A percentile compares a stretch with the other conserved stretches of the same genome.
phyloP scores from a whole-genome alignment of 2,113 vertebrate genomes.

The Eptesicus fuscus region DNA sequence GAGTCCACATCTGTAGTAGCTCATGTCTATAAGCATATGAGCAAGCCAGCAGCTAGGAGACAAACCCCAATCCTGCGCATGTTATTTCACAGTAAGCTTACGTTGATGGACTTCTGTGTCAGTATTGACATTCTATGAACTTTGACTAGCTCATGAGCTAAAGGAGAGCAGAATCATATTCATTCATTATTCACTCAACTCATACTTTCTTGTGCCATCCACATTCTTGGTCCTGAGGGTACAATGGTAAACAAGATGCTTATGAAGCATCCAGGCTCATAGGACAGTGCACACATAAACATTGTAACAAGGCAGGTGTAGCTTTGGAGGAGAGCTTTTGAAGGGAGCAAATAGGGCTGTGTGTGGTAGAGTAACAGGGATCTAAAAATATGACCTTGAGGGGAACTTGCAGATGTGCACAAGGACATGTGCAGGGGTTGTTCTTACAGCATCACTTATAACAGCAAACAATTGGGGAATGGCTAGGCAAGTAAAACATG shows the following conservation, averaged over 20 bases:
- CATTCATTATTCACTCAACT: not conserved
- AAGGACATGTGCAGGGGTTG: not conserved
- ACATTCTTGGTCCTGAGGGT: not conserved
- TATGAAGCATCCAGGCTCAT: not conserved
- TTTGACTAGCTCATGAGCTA: not conserved
- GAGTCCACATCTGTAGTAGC: not conserved
- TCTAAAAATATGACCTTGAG: not conserved
- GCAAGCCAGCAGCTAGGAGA: not conserved
- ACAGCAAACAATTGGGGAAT: not conserved
- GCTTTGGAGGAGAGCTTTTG: not conserved
- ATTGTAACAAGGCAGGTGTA: not conserved
- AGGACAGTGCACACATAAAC: not conserved
- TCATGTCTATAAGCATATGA: not conserved
- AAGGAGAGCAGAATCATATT: not conserved
- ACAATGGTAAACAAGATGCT: not conserved
- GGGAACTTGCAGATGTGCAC: not conserved
- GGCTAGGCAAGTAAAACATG: not conserved
- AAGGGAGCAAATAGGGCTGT: not conserved
- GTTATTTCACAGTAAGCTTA: not conserved
- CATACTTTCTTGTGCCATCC: not conserved
- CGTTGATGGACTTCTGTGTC: not conserved
- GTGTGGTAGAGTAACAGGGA: not conserved
- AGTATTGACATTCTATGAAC: not conserved
- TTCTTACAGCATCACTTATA: not conserved
- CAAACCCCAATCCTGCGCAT: not conserved